These are phyloP conservation scores for Gonocerus acuteangulatus DNA, from an alignment of 2,888 invertebrate genomes.

Conservation along the genomic window DNA sequence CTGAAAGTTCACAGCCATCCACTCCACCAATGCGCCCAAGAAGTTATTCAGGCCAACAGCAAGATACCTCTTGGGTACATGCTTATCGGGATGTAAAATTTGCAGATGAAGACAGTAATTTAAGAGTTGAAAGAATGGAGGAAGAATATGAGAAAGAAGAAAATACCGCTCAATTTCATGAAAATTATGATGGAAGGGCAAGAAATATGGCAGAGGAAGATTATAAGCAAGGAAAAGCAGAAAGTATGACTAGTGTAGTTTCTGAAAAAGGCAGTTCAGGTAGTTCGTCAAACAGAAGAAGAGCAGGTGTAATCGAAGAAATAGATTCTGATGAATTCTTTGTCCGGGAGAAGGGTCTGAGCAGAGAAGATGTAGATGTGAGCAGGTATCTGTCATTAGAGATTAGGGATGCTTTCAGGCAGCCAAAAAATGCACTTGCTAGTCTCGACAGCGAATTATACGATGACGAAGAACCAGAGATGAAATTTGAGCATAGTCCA, in stretches of 20 bases:
- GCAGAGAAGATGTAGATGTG: slow-evolving; percentile 71
- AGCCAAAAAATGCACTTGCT: slow-evolving; percentile 56
- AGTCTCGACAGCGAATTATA: slow-evolving; percentile 50
- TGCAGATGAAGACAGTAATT: slow-evolving; percentile 10
- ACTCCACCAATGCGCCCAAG: slow-evolving; percentile 40
- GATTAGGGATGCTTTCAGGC: slow-evolving; percentile 66
- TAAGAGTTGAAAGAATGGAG: slow-evolving; percentile 23
- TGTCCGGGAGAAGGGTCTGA: slow-evolving; percentile 70
- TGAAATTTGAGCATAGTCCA: slow-evolving; percentile 9
- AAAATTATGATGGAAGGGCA: slow-evolving; percentile 28
- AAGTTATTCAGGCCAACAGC: slow-evolving; percentile 44
- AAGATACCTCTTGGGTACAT: slow-evolving; percentile 47
- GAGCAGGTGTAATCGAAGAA: slow-evolving; percentile 64
- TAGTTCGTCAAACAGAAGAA: slow-evolving; percentile 34
- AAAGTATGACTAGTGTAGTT: slow-evolving; percentile 32
- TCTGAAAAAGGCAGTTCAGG: slow-evolving; percentile 37
- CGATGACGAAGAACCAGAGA: slow-evolving; percentile 39
- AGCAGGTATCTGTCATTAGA: slow-evolving; percentile 69
- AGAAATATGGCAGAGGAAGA: not conserved
- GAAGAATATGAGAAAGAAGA: slow-evolving; percentile 28
- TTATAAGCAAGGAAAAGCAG: slow-evolving; percentile 25
- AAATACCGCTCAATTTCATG: slow-evolving; percentile 20
- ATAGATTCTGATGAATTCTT: slow-evolving; percentile 83
- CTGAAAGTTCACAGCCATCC: slow-evolving; percentile 43
- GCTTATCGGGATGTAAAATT: slow-evolving; percentile 39